Evolutionary conservation across 64 coral and sea anemone species (phyloP).

Genomic region (Porites australiensis): DNA sequence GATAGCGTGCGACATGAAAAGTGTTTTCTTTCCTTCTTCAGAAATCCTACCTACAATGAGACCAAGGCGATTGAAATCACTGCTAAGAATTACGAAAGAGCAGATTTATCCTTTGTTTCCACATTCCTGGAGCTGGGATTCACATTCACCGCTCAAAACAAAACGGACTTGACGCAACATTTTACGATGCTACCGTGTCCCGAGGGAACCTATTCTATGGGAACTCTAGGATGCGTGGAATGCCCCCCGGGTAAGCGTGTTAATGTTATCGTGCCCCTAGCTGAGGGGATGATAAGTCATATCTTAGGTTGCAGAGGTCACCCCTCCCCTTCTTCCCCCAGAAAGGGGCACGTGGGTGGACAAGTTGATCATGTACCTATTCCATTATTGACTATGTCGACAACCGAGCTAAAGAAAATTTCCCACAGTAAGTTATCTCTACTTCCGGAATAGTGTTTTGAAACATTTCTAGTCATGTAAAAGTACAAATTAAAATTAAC

Average conservation of each 20-base stretch:
- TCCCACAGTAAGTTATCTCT: no score
- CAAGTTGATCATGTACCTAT: no score
- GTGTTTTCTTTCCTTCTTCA: background rate
- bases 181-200: background rate
- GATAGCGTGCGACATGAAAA: background rate
- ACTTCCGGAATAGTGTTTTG: no score
- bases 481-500: no score
- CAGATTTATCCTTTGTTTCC: background rate
- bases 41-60: constrained; percentile 5
- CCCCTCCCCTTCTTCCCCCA: no score
- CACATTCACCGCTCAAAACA: background rate
- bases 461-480: no score
- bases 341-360: no score
- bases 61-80: background rate
- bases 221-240: background rate
- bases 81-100: constrained; percentile 9
- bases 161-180: background rate
- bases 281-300: no score
- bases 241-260: background rate
- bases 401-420: no score
- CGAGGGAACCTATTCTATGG: background rate
- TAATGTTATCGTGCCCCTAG: no score
- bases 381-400: no score
- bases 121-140: background rate
- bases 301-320: no score